Evolutionary conservation across 1,140 invertebrate genomes (phyloP), one percentile per base, ranked within the genome.

Genomic region (Pissodes strobi): DNA sequence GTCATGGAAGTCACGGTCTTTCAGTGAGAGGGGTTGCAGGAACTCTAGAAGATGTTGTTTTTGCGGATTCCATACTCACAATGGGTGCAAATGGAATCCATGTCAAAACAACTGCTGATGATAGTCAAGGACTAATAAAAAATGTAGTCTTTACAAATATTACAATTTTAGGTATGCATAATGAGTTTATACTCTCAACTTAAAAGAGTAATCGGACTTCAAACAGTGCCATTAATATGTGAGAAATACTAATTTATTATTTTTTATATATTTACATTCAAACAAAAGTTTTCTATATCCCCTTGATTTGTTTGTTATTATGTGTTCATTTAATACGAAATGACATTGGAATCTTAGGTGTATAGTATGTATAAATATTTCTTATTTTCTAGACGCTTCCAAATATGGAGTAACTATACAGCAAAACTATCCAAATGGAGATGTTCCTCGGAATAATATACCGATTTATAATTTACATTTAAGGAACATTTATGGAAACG

Each of bases 101-200:
- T 15, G 27, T 67, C 10, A 61, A 67, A 34, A 62, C 64, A 8
- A 18, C 15, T 23, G 22, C 17, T 18, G 23, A 25, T 25, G 30
- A 19, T 49, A 19, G 17, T 22, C 23, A 46, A 27, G 58, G 64
- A 12, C 13, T 61, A 37, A 39, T 67, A 22, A 38, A 45, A 23
- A 56, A 60, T 55, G 37, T 67, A 12, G 41, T 25, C 5, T 67
- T 61, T 34, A 43, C 25, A 8, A 61, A 66, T 49, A 66, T 66
- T 34, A 56, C 59, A 9, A 46, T 61, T 19, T 18, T 48, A 57
- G 64, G 64, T 60, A 46, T n/a, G n/a, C n/a, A 38, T 10, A n/a
- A 38, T 3, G 3, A 10, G 15, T 38, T 5, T 2, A 38, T n/a
- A n/a, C n/a, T n/a, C n/a, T n/a, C n/a, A n/a, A n/a, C n/a, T n/a